phyloP scores from a whole-genome alignment of 2,113 vertebrate genomes.

The Platichthys flesus region DNA sequence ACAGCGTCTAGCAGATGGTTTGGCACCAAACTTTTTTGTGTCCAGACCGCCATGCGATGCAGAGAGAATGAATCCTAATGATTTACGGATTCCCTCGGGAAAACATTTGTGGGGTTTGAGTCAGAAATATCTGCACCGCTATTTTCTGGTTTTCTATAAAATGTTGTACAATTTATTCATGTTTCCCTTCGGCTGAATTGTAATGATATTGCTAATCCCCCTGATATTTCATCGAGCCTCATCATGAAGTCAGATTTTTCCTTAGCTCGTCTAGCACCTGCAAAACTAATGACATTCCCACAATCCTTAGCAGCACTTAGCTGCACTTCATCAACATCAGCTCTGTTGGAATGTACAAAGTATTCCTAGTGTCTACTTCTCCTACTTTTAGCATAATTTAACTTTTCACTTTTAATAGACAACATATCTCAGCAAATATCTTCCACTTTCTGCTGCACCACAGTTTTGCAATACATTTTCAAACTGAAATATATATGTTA shows the following conservation, averaged over 20 bases:
- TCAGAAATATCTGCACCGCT: not conserved
- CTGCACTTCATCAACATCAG: not conserved
- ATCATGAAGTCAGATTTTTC: not conserved
- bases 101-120: not conserved
- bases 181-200: not conserved
- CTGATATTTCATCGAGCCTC: not conserved
- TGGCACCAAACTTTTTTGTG: not conserved
- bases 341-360: no score
- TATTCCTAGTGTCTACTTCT: no score
- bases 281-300: not conserved
- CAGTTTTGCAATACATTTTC: no score
- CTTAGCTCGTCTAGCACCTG: not conserved
- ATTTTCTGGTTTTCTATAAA: not conserved
- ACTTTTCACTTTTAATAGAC: no score
- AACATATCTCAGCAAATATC: no score
- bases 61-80: not conserved
- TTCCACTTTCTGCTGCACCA: no score
- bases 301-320: not conserved
- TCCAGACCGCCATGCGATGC: no score
- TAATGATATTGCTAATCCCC: not conserved
- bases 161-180: not conserved
- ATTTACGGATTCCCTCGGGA: not conserved
- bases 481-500: no score
- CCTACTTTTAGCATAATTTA: no score
- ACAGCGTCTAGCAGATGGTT: not conserved